Evolutionary conservation across 2,113 vertebrate genomes (phyloP).

Genomic region (Tringa solitaria): DNA sequence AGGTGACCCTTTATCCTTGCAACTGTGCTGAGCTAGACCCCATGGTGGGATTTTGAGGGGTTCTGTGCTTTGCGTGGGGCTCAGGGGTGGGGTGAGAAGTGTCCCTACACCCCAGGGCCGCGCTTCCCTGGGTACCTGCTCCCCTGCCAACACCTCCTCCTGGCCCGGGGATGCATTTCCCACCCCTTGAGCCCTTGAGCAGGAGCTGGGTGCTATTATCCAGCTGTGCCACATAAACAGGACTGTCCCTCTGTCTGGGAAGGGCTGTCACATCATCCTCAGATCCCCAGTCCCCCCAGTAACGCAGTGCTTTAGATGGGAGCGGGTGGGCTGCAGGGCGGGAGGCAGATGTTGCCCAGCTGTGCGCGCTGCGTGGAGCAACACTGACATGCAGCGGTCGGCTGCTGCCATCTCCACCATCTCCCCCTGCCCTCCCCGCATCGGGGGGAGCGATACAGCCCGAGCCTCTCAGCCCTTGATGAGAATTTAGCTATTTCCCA

Average conservation of each 20-base stretch:
- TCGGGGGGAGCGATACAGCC: not conserved
- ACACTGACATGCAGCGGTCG: constrained; percentile 38
- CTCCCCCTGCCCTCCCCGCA: not conserved
- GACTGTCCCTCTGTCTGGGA: rapidly evolving
- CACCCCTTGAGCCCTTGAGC: not conserved
- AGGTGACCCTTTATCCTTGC: not conserved
- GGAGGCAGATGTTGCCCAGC: constrained; percentile 42
- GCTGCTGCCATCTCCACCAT: not conserved
- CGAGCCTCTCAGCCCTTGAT: not conserved
- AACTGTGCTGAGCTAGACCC: rapidly evolving
- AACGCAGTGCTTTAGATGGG: rapidly evolving
- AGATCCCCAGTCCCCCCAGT: rapidly evolving
- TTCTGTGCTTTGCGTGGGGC: not conserved
- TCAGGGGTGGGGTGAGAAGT: not conserved
- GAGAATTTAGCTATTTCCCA: not conserved
- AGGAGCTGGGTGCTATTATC: rapidly evolving
- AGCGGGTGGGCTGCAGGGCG: rapidly evolving
- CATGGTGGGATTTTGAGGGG: not conserved
- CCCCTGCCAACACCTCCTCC: not conserved
- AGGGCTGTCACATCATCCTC: not conserved
- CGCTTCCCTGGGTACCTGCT: rapidly evolving
- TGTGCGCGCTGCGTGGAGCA: not conserved
- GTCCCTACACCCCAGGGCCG: not conserved
- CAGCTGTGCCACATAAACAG: not conserved
- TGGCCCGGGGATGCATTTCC: rapidly evolving